A percentile compares a stretch with the other conserved stretches of the same genome.
phyloP scores from a whole-genome alignment of 1,140 invertebrate genomes.

The Anastatus disparis region DNA sequence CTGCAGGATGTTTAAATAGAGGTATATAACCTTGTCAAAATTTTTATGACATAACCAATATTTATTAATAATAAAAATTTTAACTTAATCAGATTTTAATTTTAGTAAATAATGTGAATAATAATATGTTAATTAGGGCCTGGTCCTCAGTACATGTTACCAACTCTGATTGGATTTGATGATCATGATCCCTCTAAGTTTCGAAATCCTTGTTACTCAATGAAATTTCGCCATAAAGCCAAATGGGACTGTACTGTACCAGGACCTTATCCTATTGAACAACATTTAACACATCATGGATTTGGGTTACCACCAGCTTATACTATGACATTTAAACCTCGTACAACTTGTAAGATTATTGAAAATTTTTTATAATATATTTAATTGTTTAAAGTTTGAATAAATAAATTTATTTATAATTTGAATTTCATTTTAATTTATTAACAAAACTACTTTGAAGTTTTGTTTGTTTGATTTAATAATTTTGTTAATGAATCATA shows the following conservation, averaged over 20 bases:
- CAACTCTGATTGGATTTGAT: conserved; percentile 56
- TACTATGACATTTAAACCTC: conserved; percentile 46
- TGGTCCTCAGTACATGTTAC: conserved; percentile 61
- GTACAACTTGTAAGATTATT: conserved; percentile 43
- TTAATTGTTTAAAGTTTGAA: background rate
- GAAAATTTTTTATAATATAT: background rate
- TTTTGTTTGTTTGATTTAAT: conserved; percentile 4
- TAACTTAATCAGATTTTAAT: background rate
- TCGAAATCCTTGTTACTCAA: conserved; percentile 60
- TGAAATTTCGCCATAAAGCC: conserved; percentile 43
- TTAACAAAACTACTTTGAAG: no score
- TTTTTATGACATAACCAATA: conserved; percentile 6
- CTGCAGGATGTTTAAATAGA: conserved; percentile 43
- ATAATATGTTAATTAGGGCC: conserved; percentile 55
- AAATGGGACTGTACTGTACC: conserved; percentile 45
- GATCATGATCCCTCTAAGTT: conserved; percentile 59
- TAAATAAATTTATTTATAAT: no score
- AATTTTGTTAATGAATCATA: no score
- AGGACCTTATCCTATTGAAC: conserved; percentile 56
- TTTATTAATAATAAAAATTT: background rate
- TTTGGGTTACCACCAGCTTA: conserved; percentile 52
- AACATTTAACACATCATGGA: conserved; percentile 57
- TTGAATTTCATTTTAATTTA: no score
- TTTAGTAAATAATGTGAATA: no score
- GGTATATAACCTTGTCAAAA: conserved; percentile 36